These are phyloP conservation scores for Scaptomyza flava DNA, from an alignment of 2,888 invertebrate species.

Conservation along the genomic window DNA sequence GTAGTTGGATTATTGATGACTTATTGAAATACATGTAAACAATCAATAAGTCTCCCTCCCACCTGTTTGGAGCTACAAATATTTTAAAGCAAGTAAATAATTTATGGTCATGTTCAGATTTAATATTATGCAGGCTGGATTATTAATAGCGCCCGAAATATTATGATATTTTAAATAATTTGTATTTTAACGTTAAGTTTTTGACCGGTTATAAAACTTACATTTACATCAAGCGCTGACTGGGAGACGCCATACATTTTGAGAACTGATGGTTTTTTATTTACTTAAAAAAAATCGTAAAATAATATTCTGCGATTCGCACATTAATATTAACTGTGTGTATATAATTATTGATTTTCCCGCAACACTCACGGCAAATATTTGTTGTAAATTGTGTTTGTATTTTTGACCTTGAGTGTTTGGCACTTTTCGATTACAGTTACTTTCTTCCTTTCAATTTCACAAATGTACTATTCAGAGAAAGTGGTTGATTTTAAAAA, in stretches of 20 bases:
- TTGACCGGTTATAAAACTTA: constrained; percentile 52
- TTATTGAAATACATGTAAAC: constrained; percentile 1
- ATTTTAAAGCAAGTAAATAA: background rate
- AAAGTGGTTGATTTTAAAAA: constrained; percentile 25
- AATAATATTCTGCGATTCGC: constrained; percentile 17
- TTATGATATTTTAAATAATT: background rate
- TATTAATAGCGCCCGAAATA: background rate
- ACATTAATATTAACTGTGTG: constrained; percentile 43
- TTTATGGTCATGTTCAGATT: background rate
- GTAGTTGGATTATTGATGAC: background rate
- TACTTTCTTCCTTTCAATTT: constrained; percentile 29
- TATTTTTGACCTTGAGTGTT: constrained; percentile 37
- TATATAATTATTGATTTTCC: constrained; percentile 45
- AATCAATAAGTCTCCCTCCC: constrained; percentile 1
- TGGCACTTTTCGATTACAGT: constrained; percentile 49
- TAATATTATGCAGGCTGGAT: background rate
- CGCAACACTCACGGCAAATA: constrained; percentile 23
- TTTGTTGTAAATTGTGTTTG: constrained; percentile 25
- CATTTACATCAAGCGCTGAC: constrained; percentile 60
- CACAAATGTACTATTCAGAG: constrained; percentile 14
- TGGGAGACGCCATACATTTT: constrained; percentile 66
- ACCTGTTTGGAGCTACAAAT: constrained; percentile 3
- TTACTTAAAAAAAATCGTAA: constrained; percentile 16
- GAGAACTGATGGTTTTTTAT: constrained; percentile 7
- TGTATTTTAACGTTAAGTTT: background rate